phyloP scores from a whole-genome alignment of 2,113 vertebrate species.

The Alligator sinensis region DNA sequence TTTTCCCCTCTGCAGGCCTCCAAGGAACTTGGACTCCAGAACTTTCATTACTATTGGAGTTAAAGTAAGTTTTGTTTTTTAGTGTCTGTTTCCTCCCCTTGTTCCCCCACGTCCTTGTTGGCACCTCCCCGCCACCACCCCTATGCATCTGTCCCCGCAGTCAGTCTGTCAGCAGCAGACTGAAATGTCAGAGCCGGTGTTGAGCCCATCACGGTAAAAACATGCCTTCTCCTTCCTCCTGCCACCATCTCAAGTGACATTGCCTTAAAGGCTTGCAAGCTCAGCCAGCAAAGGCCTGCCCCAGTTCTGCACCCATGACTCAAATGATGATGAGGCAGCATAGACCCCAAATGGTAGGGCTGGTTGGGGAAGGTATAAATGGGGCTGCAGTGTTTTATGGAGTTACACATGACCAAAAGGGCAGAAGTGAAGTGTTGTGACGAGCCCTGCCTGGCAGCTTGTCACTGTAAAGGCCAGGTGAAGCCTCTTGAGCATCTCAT shows the following conservation, averaged over 20 bases:
- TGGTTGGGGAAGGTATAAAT: background rate
- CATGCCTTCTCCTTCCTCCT: background rate
- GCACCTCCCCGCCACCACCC: background rate
- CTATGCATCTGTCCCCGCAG: background rate
- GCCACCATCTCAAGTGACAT: background rate
- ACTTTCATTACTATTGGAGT: slow-evolving; percentile 86
- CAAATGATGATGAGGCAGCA: background rate
- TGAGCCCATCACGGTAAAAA: background rate
- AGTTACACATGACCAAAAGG: background rate
- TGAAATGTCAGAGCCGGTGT: background rate
- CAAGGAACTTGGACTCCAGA: slow-evolving; percentile 84
- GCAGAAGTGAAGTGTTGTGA: background rate
- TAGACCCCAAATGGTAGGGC: background rate
- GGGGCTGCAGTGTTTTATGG: background rate
- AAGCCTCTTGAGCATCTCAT: background rate
- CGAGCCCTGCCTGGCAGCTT: background rate
- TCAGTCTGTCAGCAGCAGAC: background rate
- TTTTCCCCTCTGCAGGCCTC: slow-evolving; percentile 70
- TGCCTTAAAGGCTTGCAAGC: background rate
- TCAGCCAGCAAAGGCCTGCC: background rate
- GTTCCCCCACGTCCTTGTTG: background rate
- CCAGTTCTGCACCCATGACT: background rate
- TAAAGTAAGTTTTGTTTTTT: slow-evolving; percentile 67
- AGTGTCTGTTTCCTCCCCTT: background rate
- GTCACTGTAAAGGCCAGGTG: background rate